Base-by-base conservation (phyloP, 92 coral and sea anemone species). In the Epizoanthus illoricatus region DNA sequence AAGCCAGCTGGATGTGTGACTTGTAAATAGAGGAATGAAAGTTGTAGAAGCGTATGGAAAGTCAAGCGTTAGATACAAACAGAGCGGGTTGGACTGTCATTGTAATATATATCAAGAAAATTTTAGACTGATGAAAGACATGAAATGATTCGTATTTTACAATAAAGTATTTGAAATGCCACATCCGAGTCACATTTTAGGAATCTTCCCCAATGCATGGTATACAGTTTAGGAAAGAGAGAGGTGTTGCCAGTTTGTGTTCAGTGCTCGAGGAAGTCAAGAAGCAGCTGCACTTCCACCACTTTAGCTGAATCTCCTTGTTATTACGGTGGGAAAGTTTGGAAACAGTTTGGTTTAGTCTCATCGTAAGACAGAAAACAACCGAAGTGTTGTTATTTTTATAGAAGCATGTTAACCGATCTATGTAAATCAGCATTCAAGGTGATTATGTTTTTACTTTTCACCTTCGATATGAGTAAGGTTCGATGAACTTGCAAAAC, bases 21-120 rank as follows among this genome's bases (percentile, higher is more conserved):
- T 66, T 68, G 73, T 15, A 20, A 68, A 5, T 19, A 16, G 73
- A 15, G 76, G 59, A 18, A 71, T 6, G 0, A 16, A 45, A 67
- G 21, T 67, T 71, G 18, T 71, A 71, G 23, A n/a, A 72, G 62
- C 21, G 21, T 20, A 6, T n/a, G 65, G 15, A 63, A 13, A 21
- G 15, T 57, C 45, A 78, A 62, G 70, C 70, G 72, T 11, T 52
- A 52, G 56, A 52, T 49, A 13, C 56, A 49, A 7, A 49, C 56
- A 52, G 41, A 63, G 65, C 5, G 21, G 71, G 64, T 62, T 78
- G 54, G 71, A 63, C 33, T 7, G 9, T 63, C 67, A 7, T 45
- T 78, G 82, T 78, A 78, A 78, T 62, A 67, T 78, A 39, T 64
- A 40, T 64, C 40, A 78, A 70, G 65, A 63, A 43, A 42, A 62